Evolutionary conservation across 2,113 vertebrate species (phyloP).

Genomic region (Cochlearius cochlearius): DNA sequence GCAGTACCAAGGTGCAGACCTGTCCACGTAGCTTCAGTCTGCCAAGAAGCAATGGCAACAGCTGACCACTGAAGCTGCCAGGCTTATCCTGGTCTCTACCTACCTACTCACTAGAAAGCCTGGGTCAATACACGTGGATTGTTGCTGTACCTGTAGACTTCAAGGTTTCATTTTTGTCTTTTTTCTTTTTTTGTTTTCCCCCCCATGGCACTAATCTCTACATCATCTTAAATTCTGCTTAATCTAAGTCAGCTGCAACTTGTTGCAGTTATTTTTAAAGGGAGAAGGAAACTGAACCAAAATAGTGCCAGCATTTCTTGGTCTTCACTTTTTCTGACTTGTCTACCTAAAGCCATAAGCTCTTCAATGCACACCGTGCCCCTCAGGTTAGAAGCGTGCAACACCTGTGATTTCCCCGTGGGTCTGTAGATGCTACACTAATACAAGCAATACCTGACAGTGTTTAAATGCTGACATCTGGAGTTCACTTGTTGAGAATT

Average conservation of each 20-base stretch:
- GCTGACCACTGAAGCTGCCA: background rate
- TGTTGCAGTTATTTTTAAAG: background rate
- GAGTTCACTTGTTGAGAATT: conserved; percentile 22
- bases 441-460: background rate
- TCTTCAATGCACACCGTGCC: background rate
- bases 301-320: background rate
- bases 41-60: background rate
- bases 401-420: background rate
- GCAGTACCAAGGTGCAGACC: accelerated
- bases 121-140: background rate
- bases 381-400: background rate
- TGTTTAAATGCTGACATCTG: conserved; percentile 39
- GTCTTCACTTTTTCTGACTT: background rate
- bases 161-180: background rate
- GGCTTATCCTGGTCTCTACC: background rate
- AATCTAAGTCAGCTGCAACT: background rate
- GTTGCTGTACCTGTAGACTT: background rate
- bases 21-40: background rate
- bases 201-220: background rate
- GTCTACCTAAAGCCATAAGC: background rate
- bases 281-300: background rate
- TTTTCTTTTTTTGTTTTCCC: background rate
- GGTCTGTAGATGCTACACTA: background rate
- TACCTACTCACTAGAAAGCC: background rate
- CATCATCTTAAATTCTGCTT: background rate